Percentiles rank a stretch among this genome's conserved stretches.
Evolutionary conservation across 2,888 invertebrate species (phyloP).

Genomic region (Theretra japonica): DNA sequence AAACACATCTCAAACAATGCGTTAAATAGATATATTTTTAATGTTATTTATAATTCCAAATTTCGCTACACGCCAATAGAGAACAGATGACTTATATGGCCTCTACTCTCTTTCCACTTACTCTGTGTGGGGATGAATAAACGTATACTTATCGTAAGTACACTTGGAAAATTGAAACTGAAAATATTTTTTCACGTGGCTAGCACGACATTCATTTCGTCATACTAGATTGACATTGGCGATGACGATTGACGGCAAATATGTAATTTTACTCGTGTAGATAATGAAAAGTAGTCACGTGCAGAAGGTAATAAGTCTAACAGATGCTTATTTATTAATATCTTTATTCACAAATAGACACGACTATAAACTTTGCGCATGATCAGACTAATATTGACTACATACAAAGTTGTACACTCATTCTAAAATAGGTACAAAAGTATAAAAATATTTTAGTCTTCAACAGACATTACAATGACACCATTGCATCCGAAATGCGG

Average conservation of each 20-base stretch:
- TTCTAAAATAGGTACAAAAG: background rate
- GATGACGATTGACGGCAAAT: background rate
- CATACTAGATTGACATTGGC: background rate
- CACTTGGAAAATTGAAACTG: background rate
- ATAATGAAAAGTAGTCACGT: background rate
- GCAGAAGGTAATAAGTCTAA: background rate
- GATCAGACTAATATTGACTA: background rate
- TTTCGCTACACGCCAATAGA: too few relatives aligned
- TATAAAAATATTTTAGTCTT: background rate
- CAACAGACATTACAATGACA: background rate
- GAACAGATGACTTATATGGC: too few relatives aligned
- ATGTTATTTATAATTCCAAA: too few relatives aligned
- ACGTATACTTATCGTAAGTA: background rate
- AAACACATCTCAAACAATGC: too few relatives aligned
- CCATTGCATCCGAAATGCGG: background rate
- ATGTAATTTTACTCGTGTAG: slow-evolving; percentile 5
- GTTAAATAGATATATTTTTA: too few relatives aligned
- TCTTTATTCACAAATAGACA: slow-evolving; percentile 6
- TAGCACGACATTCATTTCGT: background rate
- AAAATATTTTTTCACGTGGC: background rate
- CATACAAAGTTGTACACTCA: background rate
- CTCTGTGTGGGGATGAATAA: too few relatives aligned
- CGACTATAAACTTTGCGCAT: background rate
- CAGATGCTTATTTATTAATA: background rate
- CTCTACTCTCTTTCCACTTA: too few relatives aligned